These are phyloP conservation scores for Saccostrea echinata DNA, from an alignment of 1,140 invertebrate species.

Conservation along the genomic window DNA sequence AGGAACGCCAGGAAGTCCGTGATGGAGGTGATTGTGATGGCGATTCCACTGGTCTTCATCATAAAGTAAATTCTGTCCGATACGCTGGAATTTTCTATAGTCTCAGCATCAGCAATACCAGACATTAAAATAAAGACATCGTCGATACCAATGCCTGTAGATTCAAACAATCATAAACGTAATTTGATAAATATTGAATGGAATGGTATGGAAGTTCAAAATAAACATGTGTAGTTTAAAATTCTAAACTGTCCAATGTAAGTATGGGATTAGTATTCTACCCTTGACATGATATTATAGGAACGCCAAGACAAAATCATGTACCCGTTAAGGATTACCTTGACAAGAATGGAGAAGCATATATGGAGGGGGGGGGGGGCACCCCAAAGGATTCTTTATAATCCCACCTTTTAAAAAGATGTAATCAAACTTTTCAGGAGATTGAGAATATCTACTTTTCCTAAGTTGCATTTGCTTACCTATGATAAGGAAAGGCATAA, in stretches of 20 bases:
- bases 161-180: background rate
- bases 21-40: constrained; percentile 97
- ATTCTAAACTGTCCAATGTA: too few species aligned
- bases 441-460: background rate
- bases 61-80: constrained; percentile 91
- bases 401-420: too few species aligned
- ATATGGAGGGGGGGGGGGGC: too few species aligned
- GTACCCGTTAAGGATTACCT: too few species aligned
- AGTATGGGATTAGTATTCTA: too few species aligned
- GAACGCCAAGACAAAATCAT: too few species aligned
- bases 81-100: constrained; percentile 82
- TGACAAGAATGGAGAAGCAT: too few species aligned
- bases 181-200: too few species aligned
- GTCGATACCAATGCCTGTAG: constrained; percentile 93
- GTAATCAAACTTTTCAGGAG: background rate
- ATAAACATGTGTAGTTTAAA: too few species aligned
- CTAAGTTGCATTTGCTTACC: background rate
- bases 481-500: constrained; percentile 93
- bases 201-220: too few species aligned
- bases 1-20: constrained; percentile 97
- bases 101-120: constrained; percentile 78
- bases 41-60: constrained; percentile 95
- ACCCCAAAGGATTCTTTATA: too few species aligned
- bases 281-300: too few species aligned
- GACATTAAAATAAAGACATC: constrained; percentile 97